Percentiles rank a stretch among this genome's conserved stretches.
phyloP scores from a whole-genome alignment of 2,888 invertebrate species.

The Phlogophora meticulosa region DNA sequence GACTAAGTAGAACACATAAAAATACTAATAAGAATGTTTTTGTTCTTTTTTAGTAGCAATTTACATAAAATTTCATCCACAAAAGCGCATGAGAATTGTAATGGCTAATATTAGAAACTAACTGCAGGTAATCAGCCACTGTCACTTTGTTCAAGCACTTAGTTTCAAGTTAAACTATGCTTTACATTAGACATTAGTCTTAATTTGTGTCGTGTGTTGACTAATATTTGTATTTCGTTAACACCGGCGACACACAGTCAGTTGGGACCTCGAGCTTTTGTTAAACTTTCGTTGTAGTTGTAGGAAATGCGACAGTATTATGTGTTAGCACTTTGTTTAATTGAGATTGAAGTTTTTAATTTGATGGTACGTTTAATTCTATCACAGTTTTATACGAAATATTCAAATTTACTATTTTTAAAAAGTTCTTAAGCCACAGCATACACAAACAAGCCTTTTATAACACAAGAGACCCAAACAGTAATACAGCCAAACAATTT shows the following conservation, averaged over 20 bases:
- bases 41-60: slow-evolving; percentile 61
- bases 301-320: not conserved
- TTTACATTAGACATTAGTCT: slow-evolving; percentile 89
- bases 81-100: slow-evolving; percentile 48
- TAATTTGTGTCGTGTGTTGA: slow-evolving; percentile 88
- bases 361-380: not conserved
- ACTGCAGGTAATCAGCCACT: slow-evolving; percentile 77
- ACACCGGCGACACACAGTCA: slow-evolving; percentile 79
- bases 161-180: slow-evolving; percentile 87
- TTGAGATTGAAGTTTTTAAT: not conserved
- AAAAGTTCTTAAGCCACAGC: not conserved
- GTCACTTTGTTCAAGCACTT: slow-evolving; percentile 88
- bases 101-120: slow-evolving; percentile 57
- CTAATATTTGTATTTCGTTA: slow-evolving; percentile 90
- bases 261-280: slow-evolving; percentile 49
- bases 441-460: not conserved
- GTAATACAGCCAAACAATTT: too few relatives aligned
- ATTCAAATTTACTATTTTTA: not conserved
- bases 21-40: too few relatives aligned
- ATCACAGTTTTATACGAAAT: too few relatives aligned
- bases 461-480: too few relatives aligned
- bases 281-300: slow-evolving; percentile 15
- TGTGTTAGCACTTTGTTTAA: not conserved
- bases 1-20: too few relatives aligned
- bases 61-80: slow-evolving; percentile 58